These are phyloP conservation scores for Julus scandinavius DNA, from an alignment of 2,888 invertebrate species.

Conservation along the genomic window DNA sequence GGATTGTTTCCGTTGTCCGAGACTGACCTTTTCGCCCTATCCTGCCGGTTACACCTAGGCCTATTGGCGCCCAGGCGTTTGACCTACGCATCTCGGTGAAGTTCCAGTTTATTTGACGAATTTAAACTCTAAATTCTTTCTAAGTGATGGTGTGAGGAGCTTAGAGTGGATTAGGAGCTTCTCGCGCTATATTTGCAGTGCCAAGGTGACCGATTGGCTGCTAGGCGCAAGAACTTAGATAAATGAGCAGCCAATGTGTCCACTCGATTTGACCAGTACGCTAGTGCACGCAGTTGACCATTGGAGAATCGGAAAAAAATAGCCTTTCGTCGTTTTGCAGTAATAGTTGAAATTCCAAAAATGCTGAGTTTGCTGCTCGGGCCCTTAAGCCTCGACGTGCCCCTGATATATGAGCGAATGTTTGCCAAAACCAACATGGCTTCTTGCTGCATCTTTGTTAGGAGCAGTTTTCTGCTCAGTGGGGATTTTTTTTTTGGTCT, in stretches of 20 bases:
- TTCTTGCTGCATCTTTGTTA: conserved; percentile 39
- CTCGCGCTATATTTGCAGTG: conserved; percentile 51
- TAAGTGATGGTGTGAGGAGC: conserved; percentile 54
- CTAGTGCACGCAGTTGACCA: conserved; percentile 17
- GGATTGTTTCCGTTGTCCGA: conserved; percentile 13
- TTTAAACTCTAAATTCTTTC: conserved; percentile 54
- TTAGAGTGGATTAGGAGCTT: conserved; percentile 54
- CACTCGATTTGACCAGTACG: conserved; percentile 50
- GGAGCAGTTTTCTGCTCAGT: conserved; percentile 1
- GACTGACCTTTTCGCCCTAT: neutral
- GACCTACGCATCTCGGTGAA: conserved; percentile 44
- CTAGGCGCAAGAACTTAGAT: conserved; percentile 28
- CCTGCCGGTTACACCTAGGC: neutral
- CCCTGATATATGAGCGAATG: conserved; percentile 7
- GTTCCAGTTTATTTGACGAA: conserved; percentile 53
- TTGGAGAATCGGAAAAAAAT: conserved; percentile 40
- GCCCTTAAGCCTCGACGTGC: conserved; percentile 34
- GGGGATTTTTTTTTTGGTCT: neutral
- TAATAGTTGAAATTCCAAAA: conserved; percentile 51
- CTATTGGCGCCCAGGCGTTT: neutral
- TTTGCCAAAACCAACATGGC: conserved; percentile 30
- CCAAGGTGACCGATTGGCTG: conserved; percentile 39
- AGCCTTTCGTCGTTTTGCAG: conserved; percentile 2
- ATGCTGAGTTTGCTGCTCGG: conserved; percentile 34
- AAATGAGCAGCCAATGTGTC: conserved; percentile 51